Base-by-base conservation (phyloP, 2,113 vertebrate genomes). In the Seriola rivoliana region DNA sequence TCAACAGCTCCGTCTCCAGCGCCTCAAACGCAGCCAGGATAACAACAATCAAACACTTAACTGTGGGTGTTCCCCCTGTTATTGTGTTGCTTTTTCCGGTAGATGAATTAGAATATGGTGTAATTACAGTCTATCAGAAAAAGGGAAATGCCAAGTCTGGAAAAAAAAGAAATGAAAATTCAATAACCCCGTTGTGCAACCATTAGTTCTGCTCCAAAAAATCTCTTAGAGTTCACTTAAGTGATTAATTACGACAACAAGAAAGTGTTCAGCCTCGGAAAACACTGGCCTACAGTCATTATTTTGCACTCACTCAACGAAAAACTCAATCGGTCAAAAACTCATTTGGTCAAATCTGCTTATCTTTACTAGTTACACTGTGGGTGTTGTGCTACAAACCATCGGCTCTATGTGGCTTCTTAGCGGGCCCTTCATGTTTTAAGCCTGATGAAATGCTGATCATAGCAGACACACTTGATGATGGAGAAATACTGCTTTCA, bases 171-270 rank as follows among this genome's bases (percentile, higher is more conserved):
- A 81, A 87, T 76, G 40, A 81, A 84, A 85, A 80, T 80, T 85
- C 82, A 86, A 87, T 88, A 84, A 83, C 78, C 25, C 68, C 25
- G 0, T 86, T 87, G 83, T 85, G 74, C 87, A 77, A 78, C 78
- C 65, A 89, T 91, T 93, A 85, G 88, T 89, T 89, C 85, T 85
- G 89, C 90, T 89, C 87, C 75, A 70, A 62, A 88, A 88, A 88
- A 76, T 68, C 60, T 77, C 70, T 68, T 58, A 4, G 84, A 88
- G 80, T 91, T 90, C 60, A 85, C 89, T 90, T 87, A 82, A 74
- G 84, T 93, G 89, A 91, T 90, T 92, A 82, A 93, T 91, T 89
- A 82, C 23, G 12, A 78, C 83, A 92, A 90, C 81, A 90, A 83
- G 70, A 71, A 85, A 85, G 71, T 71, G 75, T 78, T 88, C 65